These are phyloP conservation scores for Latrodectus geometricus DNA, from an alignment of 1,140 invertebrate genomes.

Conservation along the genomic window DNA sequence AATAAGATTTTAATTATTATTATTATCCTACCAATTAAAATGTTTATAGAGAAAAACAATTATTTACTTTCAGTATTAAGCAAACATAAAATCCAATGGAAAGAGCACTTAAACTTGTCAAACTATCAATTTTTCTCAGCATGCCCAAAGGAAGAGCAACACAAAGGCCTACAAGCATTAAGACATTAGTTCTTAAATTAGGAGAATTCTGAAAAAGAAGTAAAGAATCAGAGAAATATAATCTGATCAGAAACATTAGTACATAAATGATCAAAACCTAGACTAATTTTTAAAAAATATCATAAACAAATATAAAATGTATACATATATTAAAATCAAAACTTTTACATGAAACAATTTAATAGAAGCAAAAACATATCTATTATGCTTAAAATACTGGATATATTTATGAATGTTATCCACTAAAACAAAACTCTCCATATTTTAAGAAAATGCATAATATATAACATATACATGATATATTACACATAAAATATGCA, in stretches of 20 bases:
- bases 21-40: neutral
- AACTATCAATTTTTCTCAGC: slow-evolving; percentile 89
- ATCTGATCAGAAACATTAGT: neutral
- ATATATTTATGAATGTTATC: too few relatives aligned
- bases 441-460: too few relatives aligned
- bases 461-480: too few relatives aligned
- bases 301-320: neutral
- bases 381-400: too few relatives aligned
- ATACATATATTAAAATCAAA: neutral
- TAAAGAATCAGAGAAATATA: slow-evolving; percentile 19
- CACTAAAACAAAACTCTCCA: too few relatives aligned
- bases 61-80: slow-evolving; percentile 84
- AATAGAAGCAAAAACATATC: neutral
- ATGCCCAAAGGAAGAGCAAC: slow-evolving; percentile 91
- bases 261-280: neutral
- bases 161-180: slow-evolving; percentile 79
- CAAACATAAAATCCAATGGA: slow-evolving; percentile 92
- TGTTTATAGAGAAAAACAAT: too few relatives aligned
- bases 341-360: too few relatives aligned
- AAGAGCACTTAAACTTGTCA: slow-evolving; percentile 86
- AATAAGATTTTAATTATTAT: too few relatives aligned
- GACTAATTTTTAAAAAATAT: neutral
- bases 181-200: slow-evolving; percentile 74
- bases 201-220: slow-evolving; percentile 74
- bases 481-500: too few relatives aligned